Percentiles rank a stretch among this genome's conserved stretches.
Evolutionary conservation across 2,888 invertebrate species (phyloP).

Genomic region (Megamerina dolium): DNA sequence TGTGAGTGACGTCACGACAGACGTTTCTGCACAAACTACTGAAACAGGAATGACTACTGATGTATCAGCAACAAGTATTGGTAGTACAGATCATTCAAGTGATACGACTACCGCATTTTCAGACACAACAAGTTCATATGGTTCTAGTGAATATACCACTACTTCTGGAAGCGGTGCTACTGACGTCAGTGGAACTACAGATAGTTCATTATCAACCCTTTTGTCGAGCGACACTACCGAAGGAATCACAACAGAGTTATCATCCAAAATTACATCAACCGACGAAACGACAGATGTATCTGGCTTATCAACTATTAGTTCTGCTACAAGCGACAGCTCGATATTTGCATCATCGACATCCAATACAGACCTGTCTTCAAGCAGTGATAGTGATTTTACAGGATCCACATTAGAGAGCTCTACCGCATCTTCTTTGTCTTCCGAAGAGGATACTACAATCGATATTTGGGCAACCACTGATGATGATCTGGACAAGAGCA

Average conservation of each 20-base stretch:
- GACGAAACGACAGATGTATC: slow-evolving; percentile 13
- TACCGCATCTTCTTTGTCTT: slow-evolving; percentile 15
- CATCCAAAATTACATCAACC: slow-evolving; percentile 3
- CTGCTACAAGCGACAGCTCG: neutral
- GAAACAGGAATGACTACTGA: neutral
- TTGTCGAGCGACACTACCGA: slow-evolving; percentile 1
- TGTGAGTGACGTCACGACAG: neutral
- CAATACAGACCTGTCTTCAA: neutral
- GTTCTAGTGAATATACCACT: slow-evolving; percentile 3
- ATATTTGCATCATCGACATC: neutral
- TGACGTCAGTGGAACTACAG: slow-evolving; percentile 11
- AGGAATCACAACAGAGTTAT: slow-evolving; percentile 7
- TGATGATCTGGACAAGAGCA: slow-evolving; percentile 51
- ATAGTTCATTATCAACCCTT: neutral
- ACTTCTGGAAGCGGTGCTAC: slow-evolving; percentile 7
- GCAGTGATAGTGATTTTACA: neutral
- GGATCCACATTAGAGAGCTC: slow-evolving; percentile 12
- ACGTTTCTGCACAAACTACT: slow-evolving; percentile 1
- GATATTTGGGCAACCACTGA: slow-evolving; percentile 46
- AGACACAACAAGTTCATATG: slow-evolving; percentile 2
- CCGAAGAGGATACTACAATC: slow-evolving; percentile 26
- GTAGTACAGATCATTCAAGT: slow-evolving; percentile 2
- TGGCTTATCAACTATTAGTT: slow-evolving; percentile 9
- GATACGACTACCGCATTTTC: slow-evolving; percentile 6
- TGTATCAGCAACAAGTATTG: neutral